Evolutionary conservation across 2,888 invertebrate genomes (phyloP).

Genomic region (Athripsodes cinereus): DNA sequence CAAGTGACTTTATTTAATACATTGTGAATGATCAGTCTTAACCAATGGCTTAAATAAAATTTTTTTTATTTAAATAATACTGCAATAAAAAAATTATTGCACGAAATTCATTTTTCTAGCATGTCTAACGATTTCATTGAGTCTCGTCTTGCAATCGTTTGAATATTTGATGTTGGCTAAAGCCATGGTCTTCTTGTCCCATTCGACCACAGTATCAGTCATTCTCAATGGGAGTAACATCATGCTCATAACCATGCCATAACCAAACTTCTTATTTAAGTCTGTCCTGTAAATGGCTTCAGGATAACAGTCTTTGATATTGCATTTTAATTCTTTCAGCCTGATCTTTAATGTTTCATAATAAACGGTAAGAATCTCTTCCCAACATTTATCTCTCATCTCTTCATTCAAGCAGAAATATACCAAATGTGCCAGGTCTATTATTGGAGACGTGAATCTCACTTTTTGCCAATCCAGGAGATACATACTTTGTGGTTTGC

Average conservation of each 20-base stretch:
- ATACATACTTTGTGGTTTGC: background rate
- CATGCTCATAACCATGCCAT: constrained; percentile 3
- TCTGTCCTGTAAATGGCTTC: constrained; percentile 4
- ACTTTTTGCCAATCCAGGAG: constrained; percentile 19
- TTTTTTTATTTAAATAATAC: no score
- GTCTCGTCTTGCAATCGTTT: constrained; percentile 5
- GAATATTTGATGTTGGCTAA: background rate
- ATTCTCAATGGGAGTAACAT: constrained; percentile 1
- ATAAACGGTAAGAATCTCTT: constrained; percentile 5
- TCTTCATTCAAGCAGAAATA: constrained; percentile 9
- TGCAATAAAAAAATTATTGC: no score
- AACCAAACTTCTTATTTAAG: background rate
- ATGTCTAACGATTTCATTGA: constrained; percentile 13
- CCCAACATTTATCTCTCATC: constrained; percentile 7
- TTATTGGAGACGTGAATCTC: constrained; percentile 10
- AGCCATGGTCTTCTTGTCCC: background rate
- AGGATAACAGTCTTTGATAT: constrained; percentile 8
- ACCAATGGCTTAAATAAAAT: no score
- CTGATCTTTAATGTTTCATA: constrained; percentile 4
- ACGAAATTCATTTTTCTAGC: constrained; percentile 8
- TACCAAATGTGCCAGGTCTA: constrained; percentile 8
- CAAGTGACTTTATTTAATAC: no score
- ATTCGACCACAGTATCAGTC: background rate
- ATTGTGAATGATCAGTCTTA: no score
- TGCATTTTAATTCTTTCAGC: background rate